These are phyloP conservation scores for Lasioglossum oenotherae DNA, from an alignment of 2,888 invertebrate genomes.

Conservation along the genomic window DNA sequence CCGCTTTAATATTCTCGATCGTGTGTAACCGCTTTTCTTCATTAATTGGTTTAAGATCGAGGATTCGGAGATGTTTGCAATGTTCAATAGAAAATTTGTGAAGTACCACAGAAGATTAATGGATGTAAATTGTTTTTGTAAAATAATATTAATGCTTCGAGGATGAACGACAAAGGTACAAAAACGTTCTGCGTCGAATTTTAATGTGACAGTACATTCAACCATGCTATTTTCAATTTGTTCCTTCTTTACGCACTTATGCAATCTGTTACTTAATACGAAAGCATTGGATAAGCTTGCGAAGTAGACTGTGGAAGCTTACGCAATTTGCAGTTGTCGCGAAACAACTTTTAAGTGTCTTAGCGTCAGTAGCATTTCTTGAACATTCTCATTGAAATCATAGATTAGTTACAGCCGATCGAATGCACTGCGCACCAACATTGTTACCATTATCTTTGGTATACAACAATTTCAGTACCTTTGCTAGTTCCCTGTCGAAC, in stretches of 20 bases:
- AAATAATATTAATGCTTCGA: constrained; percentile 16
- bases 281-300: too few relatives aligned
- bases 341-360: too few relatives aligned
- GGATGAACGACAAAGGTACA: constrained; percentile 9
- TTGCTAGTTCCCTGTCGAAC: constrained; percentile 35
- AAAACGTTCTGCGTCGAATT: constrained; percentile 32
- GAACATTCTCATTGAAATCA: too few relatives aligned
- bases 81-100: constrained; percentile 12
- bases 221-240: constrained; percentile 21
- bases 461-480: constrained; percentile 53
- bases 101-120: too few relatives aligned
- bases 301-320: too few relatives aligned
- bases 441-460: constrained; percentile 61
- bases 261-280: neutral
- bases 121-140: constrained; percentile 1
- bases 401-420: too few relatives aligned
- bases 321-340: too few relatives aligned
- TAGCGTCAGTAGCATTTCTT: too few relatives aligned
- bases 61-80: neutral
- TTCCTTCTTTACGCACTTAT: neutral
- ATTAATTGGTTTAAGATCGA: neutral
- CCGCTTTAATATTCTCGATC: neutral
- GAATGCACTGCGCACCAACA: constrained; percentile 12
- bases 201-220: constrained; percentile 32
- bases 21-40: neutral